phyloP scores from a whole-genome alignment of 2,113 vertebrate species.

The Ctenodactylus gundi region DNA sequence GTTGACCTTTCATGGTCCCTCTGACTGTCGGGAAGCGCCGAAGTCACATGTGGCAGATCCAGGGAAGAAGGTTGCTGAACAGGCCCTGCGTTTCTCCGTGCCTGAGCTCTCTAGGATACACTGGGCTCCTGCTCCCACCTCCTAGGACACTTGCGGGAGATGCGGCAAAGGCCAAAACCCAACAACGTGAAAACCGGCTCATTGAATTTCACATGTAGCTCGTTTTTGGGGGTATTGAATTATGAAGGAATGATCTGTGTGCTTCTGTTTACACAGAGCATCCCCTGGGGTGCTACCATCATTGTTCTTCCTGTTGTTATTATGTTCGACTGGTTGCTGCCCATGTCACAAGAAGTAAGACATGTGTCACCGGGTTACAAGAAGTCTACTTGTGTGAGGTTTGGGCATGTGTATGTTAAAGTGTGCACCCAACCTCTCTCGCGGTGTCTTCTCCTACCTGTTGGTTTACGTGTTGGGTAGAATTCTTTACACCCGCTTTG shows the following conservation, averaged over 20 bases:
- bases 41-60: too few species aligned
- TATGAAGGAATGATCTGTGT: slow-evolving; percentile 55
- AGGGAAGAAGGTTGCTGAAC: too few species aligned
- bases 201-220: slow-evolving; percentile 67
- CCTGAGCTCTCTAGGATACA: too few species aligned
- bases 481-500: background rate
- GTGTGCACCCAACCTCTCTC: background rate
- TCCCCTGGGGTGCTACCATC: background rate
- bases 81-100: too few species aligned
- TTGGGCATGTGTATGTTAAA: background rate
- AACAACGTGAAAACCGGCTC: slow-evolving; percentile 57
- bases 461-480: background rate
- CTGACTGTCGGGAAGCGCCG: too few species aligned
- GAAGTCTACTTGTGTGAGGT: background rate
- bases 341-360: background rate
- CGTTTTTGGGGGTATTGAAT: slow-evolving; percentile 42
- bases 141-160: too few species aligned
- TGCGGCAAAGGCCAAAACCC: slow-evolving; percentile 49
- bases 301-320: slow-evolving; percentile 10
- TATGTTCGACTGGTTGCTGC: background rate
- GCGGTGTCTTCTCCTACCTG: background rate
- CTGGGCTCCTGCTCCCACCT: too few species aligned
- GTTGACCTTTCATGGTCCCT: too few species aligned
- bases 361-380: background rate
- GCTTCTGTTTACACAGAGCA: slow-evolving; percentile 33